phyloP scores from a whole-genome alignment of 2,113 vertebrate genomes.

The Otus sunia region DNA sequence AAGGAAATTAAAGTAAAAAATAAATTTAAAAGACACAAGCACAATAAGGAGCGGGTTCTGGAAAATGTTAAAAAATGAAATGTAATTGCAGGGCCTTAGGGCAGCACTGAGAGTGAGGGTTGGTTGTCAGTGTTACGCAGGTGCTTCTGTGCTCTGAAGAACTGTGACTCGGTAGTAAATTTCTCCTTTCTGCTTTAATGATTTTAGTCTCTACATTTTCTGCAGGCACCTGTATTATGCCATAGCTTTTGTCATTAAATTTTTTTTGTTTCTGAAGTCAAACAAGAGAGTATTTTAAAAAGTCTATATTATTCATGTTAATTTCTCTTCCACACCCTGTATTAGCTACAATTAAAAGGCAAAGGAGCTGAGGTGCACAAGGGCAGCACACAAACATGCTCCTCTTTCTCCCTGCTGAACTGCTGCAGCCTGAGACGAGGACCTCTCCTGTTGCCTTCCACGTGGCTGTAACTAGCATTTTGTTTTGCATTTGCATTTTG shows the following conservation, averaged over 20 bases:
- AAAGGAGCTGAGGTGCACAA: background rate
- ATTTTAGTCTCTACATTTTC: background rate
- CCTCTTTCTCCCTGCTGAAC: background rate
- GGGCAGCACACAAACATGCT: background rate
- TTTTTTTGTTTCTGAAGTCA: background rate
- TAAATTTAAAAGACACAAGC: background rate
- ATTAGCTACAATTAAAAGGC: background rate
- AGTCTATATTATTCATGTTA: background rate
- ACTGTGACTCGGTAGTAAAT: background rate
- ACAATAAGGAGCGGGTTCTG: background rate
- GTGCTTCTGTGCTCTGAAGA: background rate
- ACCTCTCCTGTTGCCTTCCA: background rate
- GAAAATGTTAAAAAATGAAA: background rate
- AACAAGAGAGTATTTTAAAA: background rate
- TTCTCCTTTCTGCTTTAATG: background rate
- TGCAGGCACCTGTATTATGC: background rate
- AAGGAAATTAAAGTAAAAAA: background rate
- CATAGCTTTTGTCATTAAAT: background rate
- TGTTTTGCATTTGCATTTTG: constrained; percentile 20
- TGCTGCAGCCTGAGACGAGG: background rate
- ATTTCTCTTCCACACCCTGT: background rate
- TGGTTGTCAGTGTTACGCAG: background rate
- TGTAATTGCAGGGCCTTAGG: background rate
- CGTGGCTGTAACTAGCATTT: background rate
- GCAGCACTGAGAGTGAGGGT: background rate